Base-by-base conservation (phyloP, 1,140 invertebrate species). In the Bombus consobrinus region DNA sequence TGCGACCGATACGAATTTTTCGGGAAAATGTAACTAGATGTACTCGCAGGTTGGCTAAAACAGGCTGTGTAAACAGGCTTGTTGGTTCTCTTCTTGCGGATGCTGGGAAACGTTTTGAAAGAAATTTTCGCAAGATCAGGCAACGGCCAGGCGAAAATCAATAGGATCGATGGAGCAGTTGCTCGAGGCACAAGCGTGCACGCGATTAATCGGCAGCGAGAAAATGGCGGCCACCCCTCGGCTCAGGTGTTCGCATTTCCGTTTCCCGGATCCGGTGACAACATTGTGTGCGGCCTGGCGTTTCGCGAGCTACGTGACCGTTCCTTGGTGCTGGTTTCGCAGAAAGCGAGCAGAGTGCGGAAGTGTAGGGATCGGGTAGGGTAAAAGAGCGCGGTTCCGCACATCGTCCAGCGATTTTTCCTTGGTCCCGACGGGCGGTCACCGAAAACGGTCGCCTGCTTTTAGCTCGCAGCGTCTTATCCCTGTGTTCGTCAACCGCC, bases 191-290 rank as follows among this genome's bases (percentile, higher is more conserved):
- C n/a, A 5, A 34, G 62, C 73, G 41, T 77, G 73, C 53, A 71
- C 62, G 41, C 76, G 28, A 84, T 84, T 79, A 85, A 71, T 62
- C 68, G 76, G 53, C 34, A n/a, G 3, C 32, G 41, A 57, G 57
- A 47, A 68, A 80, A 80, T 80, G 83, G 66, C 68, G 10, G 68
- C 68, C 66, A 77, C 53, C 83, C 77, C 41, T 82, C 71, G 78
- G 84, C 82, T 86, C 84, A 82, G 84, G 84, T 86, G 84, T 86
- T 74, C 85, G 39, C 72, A 71, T 73, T 86, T 86, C 85, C 85
- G 85, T 77, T 83, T 77, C 85, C 85, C 85, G 85, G 59, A 76
- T 83, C 79, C 85, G 80, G 85, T 71, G 64, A 8, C 83, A 43
- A 32, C 22, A 1, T 25, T 47, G 68, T 32, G 81, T 37, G 68